Evolutionary conservation across 2,888 invertebrate genomes (phyloP).

Genomic region (Ischnura elegans): DNA sequence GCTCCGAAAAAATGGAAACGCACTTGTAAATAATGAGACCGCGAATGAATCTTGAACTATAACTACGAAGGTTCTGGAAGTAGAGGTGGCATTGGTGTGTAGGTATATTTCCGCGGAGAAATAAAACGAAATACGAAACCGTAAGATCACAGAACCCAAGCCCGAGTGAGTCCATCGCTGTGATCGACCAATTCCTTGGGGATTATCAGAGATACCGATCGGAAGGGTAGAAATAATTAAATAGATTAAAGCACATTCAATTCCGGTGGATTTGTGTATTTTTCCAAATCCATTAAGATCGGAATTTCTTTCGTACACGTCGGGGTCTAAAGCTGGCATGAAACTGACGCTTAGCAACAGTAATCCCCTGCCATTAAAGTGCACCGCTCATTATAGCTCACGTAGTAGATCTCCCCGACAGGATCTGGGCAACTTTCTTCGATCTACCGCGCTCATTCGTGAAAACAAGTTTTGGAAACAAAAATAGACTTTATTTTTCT

Average conservation of each 20-base stretch:
- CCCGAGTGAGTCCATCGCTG: not conserved
- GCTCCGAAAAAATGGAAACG: not conserved
- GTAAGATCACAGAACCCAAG: not conserved
- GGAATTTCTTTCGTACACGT: not conserved
- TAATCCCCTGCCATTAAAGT: not conserved
- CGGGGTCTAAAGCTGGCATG: not conserved
- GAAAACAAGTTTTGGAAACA: not conserved
- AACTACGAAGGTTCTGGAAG: not conserved
- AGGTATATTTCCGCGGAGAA: not conserved
- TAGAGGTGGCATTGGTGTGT: not conserved
- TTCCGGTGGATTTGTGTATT: not conserved
- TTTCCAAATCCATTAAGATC: not conserved
- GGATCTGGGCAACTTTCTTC: not conserved
- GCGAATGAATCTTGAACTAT: not conserved
- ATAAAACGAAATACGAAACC: not conserved
- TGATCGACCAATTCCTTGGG: not conserved
- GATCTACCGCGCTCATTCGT: not conserved
- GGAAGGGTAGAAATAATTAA: not conserved
- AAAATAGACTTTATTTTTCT: too few species aligned
- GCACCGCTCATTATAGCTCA: not conserved
- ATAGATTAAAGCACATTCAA: not conserved
- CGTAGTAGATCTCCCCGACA: not conserved
- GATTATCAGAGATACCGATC: not conserved
- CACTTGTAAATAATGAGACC: not conserved
- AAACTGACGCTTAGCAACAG: not conserved